phyloP scores from a whole-genome alignment of 2,888 invertebrate genomes.

The Pterobdella sp. region DNA sequence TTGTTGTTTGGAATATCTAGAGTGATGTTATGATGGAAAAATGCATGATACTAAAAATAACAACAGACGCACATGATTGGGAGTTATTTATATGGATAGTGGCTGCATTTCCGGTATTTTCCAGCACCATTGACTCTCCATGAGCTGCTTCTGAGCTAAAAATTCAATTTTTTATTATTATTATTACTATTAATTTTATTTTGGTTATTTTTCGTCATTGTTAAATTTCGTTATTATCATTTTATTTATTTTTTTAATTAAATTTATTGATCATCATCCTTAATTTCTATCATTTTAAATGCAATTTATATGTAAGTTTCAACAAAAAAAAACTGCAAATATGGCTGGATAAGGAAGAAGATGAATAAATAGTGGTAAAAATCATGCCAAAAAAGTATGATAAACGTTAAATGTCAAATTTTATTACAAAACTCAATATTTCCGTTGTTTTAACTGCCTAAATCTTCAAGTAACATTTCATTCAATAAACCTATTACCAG shows the following conservation, averaged over 20 bases:
- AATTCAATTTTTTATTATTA: neutral
- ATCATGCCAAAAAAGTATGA: no score
- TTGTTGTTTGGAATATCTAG: no score
- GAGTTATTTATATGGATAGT: slow-evolving; percentile 24
- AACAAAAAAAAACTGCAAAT: no score
- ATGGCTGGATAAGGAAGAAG: no score
- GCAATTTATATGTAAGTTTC: neutral
- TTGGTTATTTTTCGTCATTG: no score
- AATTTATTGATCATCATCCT: neutral
- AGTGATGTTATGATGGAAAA: neutral
- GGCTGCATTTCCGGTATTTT: slow-evolving; percentile 29
- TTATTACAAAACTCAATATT: no score
- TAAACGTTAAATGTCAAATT: no score
- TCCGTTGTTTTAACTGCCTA: no score
- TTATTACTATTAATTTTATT: neutral
- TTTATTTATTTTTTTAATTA: slow-evolving; percentile 8
- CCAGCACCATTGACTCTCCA: slow-evolving; percentile 11
- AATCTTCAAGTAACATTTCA: no score
- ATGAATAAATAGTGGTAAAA: no score
- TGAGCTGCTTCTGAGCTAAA: neutral
- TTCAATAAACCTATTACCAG: no score
- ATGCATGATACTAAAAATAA: neutral
- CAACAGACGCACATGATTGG: slow-evolving; percentile 22
- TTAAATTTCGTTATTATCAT: neutral
- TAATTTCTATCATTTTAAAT: no score